Evolutionary conservation across 2,888 invertebrate species (phyloP).

Genomic region (Gerosis bhagava): DNA sequence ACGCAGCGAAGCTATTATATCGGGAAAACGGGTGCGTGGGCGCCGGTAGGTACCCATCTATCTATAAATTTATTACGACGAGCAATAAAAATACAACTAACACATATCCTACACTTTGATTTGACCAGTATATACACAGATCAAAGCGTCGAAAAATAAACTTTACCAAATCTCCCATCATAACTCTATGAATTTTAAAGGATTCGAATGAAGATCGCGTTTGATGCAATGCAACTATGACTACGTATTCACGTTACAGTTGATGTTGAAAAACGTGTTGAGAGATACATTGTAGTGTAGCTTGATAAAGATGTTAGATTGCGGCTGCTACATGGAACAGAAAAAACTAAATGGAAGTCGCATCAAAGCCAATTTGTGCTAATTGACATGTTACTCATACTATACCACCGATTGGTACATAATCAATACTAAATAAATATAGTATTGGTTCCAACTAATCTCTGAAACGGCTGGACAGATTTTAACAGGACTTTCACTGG

Average conservation of each 20-base stretch:
- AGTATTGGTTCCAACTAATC: too few species aligned
- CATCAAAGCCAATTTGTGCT: too few species aligned
- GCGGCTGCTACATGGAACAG: too few species aligned
- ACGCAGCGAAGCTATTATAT: slow-evolving; percentile 58
- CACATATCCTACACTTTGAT: slow-evolving; percentile 78
- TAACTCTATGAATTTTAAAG: slow-evolving; percentile 34
- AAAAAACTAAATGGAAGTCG: too few species aligned
- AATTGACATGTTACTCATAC: too few species aligned
- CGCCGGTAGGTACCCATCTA: slow-evolving; percentile 57
- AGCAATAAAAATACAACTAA: slow-evolving; percentile 76
- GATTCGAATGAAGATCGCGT: slow-evolving; percentile 11
- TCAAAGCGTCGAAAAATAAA: slow-evolving; percentile 72
- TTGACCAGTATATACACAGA: slow-evolving; percentile 76
- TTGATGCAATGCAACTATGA: slow-evolving; percentile 6
- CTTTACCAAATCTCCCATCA: slow-evolving; percentile 67
- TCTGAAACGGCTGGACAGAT: too few species aligned
- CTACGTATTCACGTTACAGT: too few species aligned
- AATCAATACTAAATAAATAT: too few species aligned
- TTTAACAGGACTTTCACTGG: too few species aligned
- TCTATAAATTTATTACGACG: slow-evolving; percentile 73
- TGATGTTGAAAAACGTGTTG: slow-evolving; percentile 14
- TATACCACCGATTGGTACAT: too few species aligned
- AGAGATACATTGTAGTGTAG: slow-evolving; percentile 36
- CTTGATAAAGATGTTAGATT: slow-evolving; percentile 44
- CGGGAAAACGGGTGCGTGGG: slow-evolving; percentile 63